Conservation (phyloP, 2,888 invertebrate species). For the Acanthosepion esculentum region DNA sequence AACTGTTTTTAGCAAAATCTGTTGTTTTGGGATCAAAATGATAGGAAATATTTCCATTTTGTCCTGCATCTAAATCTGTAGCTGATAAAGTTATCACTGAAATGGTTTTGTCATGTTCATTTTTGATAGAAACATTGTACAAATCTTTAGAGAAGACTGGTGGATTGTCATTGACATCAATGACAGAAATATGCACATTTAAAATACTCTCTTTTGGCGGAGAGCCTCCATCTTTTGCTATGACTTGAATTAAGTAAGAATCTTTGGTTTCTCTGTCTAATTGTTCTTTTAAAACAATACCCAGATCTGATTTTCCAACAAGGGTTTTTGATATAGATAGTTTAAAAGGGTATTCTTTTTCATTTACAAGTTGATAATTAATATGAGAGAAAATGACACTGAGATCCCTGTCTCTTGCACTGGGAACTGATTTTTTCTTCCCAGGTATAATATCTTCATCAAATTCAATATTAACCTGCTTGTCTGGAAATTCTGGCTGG, state of each 20-base stretch:
- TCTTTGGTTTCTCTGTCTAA: slow-evolving; percentile 49
- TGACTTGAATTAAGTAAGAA: slow-evolving; percentile 43
- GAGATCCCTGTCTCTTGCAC: slow-evolving; percentile 25
- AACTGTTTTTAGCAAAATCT: neutral
- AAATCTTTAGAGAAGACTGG: slow-evolving; percentile 49
- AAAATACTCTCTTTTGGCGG: slow-evolving; percentile 38
- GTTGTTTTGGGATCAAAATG: neutral
- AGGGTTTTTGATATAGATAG: neutral
- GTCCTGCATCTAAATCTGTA: neutral
- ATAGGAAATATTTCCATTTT: slow-evolving; percentile 33
- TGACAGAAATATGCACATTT: slow-evolving; percentile 49
- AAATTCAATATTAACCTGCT: slow-evolving; percentile 36
- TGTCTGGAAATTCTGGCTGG: slow-evolving; percentile 46
- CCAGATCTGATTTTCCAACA: slow-evolving; percentile 19
- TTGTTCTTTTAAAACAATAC: neutral
- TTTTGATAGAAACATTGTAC: slow-evolving; percentile 37
- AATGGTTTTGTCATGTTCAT: neutral
- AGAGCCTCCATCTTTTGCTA: slow-evolving; percentile 49
- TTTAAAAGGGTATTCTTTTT: neutral
- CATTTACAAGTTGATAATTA: neutral
- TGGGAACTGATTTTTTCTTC: neutral
- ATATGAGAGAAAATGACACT: neutral
- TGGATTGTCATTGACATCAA: slow-evolving; percentile 53
- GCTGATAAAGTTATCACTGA: neutral
- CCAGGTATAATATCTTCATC: slow-evolving; percentile 48